These are phyloP conservation scores for Clunio marinus DNA, from an alignment of 2,888 invertebrate species.

Conservation along the genomic window DNA sequence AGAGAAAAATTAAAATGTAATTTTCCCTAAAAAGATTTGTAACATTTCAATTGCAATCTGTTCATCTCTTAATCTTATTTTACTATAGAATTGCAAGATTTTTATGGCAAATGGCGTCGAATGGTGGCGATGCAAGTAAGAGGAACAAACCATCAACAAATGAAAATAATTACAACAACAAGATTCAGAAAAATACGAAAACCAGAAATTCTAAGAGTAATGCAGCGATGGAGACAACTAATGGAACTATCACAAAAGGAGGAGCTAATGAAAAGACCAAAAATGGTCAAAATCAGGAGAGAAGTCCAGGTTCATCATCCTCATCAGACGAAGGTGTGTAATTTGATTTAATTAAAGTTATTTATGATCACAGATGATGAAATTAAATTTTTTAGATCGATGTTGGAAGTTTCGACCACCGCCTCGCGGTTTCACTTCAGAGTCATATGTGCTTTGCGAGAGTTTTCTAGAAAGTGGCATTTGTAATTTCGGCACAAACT, in stretches of 20 bases:
- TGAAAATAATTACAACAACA: slow-evolving; percentile 32
- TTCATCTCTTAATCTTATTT: neutral
- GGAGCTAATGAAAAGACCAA: slow-evolving; percentile 11
- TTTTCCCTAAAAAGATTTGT: neutral
- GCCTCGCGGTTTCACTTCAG: slow-evolving; percentile 62
- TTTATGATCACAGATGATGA: neutral
- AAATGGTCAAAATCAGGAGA: neutral
- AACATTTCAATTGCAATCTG: slow-evolving; percentile 26
- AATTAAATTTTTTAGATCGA: slow-evolving; percentile 47
- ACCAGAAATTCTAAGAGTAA: slow-evolving; percentile 10
- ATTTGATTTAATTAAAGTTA: neutral
- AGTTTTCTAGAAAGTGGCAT: slow-evolving; percentile 55
- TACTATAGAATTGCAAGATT: slow-evolving; percentile 3
- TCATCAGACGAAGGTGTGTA: slow-evolving; percentile 32
- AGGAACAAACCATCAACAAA: slow-evolving; percentile 29
- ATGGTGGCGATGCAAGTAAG: slow-evolving; percentile 29
- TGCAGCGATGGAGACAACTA: slow-evolving; percentile 7
- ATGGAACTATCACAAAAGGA: slow-evolving; percentile 7
- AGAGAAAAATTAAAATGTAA: neutral
- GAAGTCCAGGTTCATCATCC: neutral
- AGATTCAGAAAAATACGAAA: slow-evolving; percentile 33
- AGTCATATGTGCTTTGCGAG: slow-evolving; percentile 62
- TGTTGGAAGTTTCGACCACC: slow-evolving; percentile 67
- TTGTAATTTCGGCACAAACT: slow-evolving; percentile 67
- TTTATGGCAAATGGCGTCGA: slow-evolving; percentile 28